Conservation (phyloP, 2,797 vertebrate species). For the Chiroxiphia lanceolata region DNA sequence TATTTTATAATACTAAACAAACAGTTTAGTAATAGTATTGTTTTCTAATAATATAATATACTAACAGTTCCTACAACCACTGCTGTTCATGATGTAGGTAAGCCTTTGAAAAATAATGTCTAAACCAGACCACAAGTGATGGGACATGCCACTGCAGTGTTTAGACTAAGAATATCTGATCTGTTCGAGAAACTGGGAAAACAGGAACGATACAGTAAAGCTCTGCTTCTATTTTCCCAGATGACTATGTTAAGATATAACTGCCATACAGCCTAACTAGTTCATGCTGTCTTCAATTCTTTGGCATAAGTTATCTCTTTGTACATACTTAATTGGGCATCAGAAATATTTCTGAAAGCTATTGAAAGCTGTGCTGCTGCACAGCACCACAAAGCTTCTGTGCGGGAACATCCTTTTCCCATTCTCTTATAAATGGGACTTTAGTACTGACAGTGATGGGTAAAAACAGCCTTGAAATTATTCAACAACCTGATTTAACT, state of each 20-base stretch:
- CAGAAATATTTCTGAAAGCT: not conserved
- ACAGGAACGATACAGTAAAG: not conserved
- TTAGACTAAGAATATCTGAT: not conserved
- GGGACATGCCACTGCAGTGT: not conserved
- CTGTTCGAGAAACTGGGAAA: not conserved
- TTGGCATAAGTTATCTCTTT: not conserved
- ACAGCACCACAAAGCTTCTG: not conserved
- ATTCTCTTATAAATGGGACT: not conserved
- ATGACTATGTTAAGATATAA: not conserved
- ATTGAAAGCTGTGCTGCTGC: not conserved
- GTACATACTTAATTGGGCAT: not conserved
- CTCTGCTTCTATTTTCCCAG: not conserved
- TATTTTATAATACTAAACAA: not conserved
- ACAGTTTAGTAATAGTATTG: not conserved
- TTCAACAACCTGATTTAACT: not conserved
- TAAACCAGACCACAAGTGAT: not conserved
- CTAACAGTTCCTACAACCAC: not conserved
- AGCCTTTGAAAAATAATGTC: not conserved
- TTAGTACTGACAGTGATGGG: not conserved
- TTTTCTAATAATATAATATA: not conserved
- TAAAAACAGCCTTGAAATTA: not conserved
- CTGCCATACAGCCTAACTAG: not conserved
- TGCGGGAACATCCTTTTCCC: not conserved
- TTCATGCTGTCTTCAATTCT: not conserved
- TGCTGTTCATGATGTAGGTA: not conserved